Evolutionary conservation across 2,797 vertebrate genomes (phyloP).

Genomic region (Sebastes hopkinsi): DNA sequence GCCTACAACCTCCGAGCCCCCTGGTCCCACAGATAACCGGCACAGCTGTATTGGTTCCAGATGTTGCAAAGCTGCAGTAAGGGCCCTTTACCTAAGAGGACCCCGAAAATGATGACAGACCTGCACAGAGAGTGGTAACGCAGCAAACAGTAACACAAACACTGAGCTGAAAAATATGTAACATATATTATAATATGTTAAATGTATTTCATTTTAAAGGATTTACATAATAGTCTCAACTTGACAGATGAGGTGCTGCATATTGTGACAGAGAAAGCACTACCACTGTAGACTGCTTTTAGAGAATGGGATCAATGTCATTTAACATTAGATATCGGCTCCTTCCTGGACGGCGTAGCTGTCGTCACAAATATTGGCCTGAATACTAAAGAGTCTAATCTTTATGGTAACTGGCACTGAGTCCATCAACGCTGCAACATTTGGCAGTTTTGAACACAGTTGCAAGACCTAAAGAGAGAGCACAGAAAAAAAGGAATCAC

Average conservation of each 20-base stretch:
- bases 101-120: constrained; percentile 70
- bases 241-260: constrained; percentile 6
- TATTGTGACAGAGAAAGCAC: not conserved
- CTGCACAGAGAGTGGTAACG: constrained; percentile 29
- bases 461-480: not conserved
- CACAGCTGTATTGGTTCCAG: constrained; percentile 85
- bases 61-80: constrained; percentile 74
- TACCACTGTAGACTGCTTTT: not conserved
- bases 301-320: constrained; percentile 13
- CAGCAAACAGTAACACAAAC: constrained; percentile 24
- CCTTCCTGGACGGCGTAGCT: constrained; percentile 18
- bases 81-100: constrained; percentile 79
- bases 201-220: not conserved
- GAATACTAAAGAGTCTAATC: constrained; percentile 23
- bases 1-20: constrained; percentile 73
- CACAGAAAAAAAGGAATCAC: not conserved
- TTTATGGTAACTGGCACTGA: not conserved
- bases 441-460: not conserved
- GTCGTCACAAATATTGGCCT: constrained; percentile 42
- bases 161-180: not conserved
- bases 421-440: not conserved
- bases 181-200: not conserved
- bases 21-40: constrained; percentile 75
- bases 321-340: constrained; percentile 24
- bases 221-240: not conserved